Conservation (phyloP, 37 sponge, comb jelly and placozoan species). For the Axinella damicornis region DNA sequence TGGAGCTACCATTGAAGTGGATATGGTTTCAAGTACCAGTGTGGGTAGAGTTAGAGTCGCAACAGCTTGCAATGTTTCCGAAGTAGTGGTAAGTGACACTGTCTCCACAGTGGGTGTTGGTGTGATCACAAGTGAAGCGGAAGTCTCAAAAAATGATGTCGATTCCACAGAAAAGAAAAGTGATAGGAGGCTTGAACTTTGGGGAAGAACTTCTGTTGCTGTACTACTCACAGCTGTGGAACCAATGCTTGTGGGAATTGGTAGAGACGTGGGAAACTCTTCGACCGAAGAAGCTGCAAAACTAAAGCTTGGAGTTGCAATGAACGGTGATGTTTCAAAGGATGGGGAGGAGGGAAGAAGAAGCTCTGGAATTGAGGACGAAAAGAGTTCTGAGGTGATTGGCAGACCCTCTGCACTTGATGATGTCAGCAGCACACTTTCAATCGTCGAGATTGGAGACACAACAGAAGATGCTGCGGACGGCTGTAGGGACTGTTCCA, state of each 20-base stretch:
- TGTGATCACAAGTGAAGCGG: neutral
- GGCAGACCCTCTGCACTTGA: neutral
- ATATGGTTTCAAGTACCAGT: neutral
- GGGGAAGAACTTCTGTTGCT: neutral
- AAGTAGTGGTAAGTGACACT: neutral
- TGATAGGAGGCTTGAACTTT: neutral
- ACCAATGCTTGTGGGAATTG: too few species aligned
- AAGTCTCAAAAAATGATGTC: neutral
- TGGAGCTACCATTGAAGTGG: neutral
- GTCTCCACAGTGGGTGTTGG: slow-evolving; percentile 7
- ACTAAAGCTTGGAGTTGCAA: neutral
- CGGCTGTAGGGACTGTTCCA: too few species aligned
- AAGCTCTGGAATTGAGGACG: neutral
- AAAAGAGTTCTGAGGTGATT: neutral
- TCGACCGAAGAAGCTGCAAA: neutral
- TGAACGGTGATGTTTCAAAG: neutral
- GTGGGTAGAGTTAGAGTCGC: neutral
- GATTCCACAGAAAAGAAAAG: neutral
- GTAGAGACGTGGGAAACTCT: too few species aligned
- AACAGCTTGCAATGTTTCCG: too few species aligned
- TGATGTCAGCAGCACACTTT: too few species aligned
- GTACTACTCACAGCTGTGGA: too few species aligned
- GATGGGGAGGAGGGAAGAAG: neutral
- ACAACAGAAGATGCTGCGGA: too few species aligned
- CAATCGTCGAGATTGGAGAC: too few species aligned